Percentiles rank a stretch among this genome's conserved stretches.
phyloP scores from a whole-genome alignment of 2,888 invertebrate genomes.

The Limnephilus rhombicus region DNA sequence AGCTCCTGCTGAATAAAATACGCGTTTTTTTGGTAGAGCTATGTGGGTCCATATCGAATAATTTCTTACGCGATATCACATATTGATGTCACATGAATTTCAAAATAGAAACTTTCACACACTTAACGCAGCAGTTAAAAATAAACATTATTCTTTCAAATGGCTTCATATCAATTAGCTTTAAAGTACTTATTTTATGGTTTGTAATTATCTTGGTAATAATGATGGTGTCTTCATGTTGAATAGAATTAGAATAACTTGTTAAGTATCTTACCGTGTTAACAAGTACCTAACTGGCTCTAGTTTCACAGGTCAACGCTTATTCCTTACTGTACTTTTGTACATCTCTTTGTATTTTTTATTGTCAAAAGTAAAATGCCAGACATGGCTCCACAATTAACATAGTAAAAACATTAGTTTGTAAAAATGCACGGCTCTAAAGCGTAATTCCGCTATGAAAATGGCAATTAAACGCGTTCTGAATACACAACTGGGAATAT shows the following conservation, averaged over 20 bases:
- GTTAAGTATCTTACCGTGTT: conserved; percentile 36
- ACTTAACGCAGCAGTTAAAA: not conserved
- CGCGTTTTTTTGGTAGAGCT: not conserved
- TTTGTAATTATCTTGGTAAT: not conserved
- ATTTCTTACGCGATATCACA: not conserved
- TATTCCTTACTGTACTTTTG: not conserved
- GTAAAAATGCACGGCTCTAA: conserved; percentile 11
- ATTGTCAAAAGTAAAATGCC: conserved; percentile 23
- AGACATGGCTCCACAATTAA: conserved; percentile 40
- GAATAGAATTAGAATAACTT: conserved; percentile 5
- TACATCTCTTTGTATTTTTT: conserved; percentile 25
- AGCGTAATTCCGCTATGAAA: not conserved
- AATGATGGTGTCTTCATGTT: not conserved
- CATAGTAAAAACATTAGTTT: conserved; percentile 23
- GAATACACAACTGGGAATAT: not conserved
- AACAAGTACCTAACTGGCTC: conserved; percentile 2
- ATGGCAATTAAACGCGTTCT: not conserved
- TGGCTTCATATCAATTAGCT: not conserved
- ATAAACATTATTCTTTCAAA: not conserved
- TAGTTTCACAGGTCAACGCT: conserved; percentile 25
- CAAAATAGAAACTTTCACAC: not conserved
- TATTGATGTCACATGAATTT: not conserved
- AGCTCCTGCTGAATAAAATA: conserved; percentile 3
- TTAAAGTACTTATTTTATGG: not conserved
- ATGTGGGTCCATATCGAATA: not conserved